Base-by-base conservation (phyloP, 2,113 vertebrate genomes). In the Morphnarchus princeps region DNA sequence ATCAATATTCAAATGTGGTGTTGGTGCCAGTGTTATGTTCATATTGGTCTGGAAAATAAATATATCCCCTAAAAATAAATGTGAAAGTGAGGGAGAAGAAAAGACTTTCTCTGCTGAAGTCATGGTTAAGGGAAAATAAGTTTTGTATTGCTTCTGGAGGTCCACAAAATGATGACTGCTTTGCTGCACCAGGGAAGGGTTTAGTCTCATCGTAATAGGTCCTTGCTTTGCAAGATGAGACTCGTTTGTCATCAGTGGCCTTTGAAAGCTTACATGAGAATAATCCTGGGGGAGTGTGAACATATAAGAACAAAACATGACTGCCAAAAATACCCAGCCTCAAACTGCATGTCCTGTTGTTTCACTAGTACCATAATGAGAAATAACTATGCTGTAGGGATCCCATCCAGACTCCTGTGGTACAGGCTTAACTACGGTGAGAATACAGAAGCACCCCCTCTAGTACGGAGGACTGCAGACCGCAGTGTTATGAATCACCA, bases 321-420 rank as follows among this genome's bases (percentile, higher is more conserved):
- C 67, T 97, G 96, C 90, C 94, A 95, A 79, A 93, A 91, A 76
- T 67, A 88, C 55, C 72, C 76, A 82, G 70, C 58, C n/a, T 95
- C 93, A 90, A 82, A 87, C 32, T 73, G 28, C 42, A 6, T 32
- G 83, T 83, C 52, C 80, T 24, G 67, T 85, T 73, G 89, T 88
- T 96, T 80, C 57, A 29, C 82, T 61, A 26, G 92, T 73, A 78
- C 47, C 57, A 38, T 81, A 66, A 81, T 10, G 71, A 82, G 90
- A 93, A 80, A 85, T 45, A 94, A 62, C 87, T 76, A 26, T 58
- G 47, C 82, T n/a, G 42, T 36, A 14, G 31, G 66, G 78, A 95
- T 87, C 57, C 70, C 82, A 91, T 96, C 78, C 79, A 95, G 82
- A 58, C 58, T 86, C 91, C 89, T 91, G 85, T 0, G 2, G 29